A percentile compares a stretch with the other conserved stretches of the same genome.
Conservation (phyloP, 2,888 invertebrate genomes). For the Dryococelus australis region DNA sequence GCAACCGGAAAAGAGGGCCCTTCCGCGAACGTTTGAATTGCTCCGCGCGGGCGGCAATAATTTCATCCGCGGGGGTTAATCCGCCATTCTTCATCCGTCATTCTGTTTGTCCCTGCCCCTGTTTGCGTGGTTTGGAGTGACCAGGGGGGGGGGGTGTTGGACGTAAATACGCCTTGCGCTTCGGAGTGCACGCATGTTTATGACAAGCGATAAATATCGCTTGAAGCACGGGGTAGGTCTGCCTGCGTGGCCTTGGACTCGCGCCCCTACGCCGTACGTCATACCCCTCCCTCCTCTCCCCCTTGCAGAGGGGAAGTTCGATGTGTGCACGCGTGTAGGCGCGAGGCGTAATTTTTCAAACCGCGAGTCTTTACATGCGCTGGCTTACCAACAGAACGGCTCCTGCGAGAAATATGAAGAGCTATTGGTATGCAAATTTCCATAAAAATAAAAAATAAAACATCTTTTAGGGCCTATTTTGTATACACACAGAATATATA, state of each 20-base stretch:
- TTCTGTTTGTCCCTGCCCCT: neutral
- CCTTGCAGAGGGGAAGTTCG: neutral
- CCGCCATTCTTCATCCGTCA: neutral
- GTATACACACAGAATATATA: too few species aligned
- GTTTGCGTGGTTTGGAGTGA: neutral
- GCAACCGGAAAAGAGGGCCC: neutral
- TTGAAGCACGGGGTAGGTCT: neutral
- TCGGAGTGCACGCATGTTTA: neutral
- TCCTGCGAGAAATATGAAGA: too few species aligned
- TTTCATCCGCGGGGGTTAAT: neutral
- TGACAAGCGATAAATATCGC: neutral
- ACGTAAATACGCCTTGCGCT: neutral
- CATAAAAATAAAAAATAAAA: too few species aligned
- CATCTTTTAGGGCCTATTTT: too few species aligned
- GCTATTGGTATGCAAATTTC: too few species aligned
- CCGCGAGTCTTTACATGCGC: neutral
- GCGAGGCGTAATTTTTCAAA: too few species aligned
- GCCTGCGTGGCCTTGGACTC: neutral
- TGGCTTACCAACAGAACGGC: neutral
- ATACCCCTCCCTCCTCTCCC: neutral
- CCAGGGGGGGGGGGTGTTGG: neutral
- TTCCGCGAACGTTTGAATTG: neutral
- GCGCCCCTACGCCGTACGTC: neutral
- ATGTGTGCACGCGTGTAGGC: too few species aligned
- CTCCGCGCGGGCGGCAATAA: neutral